These are phyloP conservation scores for Bergia sp. DNA, from an alignment of 92 coral and sea anemone genomes.

Conservation along the genomic window DNA sequence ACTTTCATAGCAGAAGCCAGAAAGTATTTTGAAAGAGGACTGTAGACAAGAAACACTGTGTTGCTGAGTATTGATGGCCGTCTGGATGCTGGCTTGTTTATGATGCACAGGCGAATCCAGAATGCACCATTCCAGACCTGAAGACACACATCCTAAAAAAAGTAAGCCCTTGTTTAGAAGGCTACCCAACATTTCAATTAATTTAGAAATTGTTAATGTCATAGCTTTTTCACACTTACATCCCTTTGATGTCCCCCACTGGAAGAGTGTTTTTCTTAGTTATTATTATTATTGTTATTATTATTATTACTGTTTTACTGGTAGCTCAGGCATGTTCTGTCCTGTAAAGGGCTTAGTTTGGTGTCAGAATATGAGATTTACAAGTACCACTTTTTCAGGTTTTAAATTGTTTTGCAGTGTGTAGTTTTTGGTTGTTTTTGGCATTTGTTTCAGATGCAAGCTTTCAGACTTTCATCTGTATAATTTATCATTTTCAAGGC, in stretches of 20 bases:
- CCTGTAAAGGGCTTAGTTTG: too few relatives aligned
- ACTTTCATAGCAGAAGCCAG: slow-evolving; percentile 74
- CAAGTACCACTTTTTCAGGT: too few relatives aligned
- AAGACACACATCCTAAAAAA: slow-evolving; percentile 71
- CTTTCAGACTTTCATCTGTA: background rate
- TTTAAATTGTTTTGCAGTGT: too few relatives aligned
- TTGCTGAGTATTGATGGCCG: slow-evolving; percentile 39
- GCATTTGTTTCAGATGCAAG: too few relatives aligned
- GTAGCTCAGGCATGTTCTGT: background rate
- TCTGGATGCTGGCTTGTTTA: slow-evolving; percentile 41
- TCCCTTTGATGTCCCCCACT: too few relatives aligned
- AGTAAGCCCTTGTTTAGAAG: background rate
- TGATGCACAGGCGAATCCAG: slow-evolving; percentile 73
- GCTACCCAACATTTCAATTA: background rate
- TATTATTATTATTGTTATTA: background rate
- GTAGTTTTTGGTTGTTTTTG: too few relatives aligned
- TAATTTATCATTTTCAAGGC: background rate
- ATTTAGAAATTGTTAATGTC: background rate
- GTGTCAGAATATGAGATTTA: background rate
- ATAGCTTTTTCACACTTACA: background rate
- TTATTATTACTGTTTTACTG: background rate
- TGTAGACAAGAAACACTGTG: slow-evolving; percentile 74
- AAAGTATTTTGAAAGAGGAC: slow-evolving; percentile 81
- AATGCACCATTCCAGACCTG: slow-evolving; percentile 69
- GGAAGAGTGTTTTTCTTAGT: background rate